Evolutionary conservation across 2,113 vertebrate genomes (phyloP).

Genomic region (Amia ocellicauda): DNA sequence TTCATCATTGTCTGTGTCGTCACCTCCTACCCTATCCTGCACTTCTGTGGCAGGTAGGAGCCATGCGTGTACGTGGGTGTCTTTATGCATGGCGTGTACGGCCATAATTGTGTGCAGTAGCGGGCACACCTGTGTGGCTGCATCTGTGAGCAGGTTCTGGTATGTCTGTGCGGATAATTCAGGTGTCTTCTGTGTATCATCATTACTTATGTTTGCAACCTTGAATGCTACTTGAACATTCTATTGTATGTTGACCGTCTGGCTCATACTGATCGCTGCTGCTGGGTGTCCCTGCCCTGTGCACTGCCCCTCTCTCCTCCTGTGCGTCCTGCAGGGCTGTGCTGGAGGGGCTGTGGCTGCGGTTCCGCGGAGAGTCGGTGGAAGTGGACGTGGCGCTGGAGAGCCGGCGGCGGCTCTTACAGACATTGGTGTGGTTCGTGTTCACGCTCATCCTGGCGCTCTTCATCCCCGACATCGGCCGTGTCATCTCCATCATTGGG

Average conservation of each 20-base stretch:
- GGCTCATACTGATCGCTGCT: neutral
- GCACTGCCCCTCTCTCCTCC: neutral
- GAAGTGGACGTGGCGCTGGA: conserved; percentile 86
- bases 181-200: too few species aligned
- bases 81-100: neutral
- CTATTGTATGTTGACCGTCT: too few species aligned
- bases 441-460: conserved; percentile 87
- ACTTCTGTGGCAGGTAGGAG: conserved; percentile 91
- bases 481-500: conserved; percentile 91
- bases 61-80: neutral
- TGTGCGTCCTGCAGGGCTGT: conserved; percentile 71
- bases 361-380: conserved; percentile 77
- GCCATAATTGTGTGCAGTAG: too few species aligned
- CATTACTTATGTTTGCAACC: too few species aligned
- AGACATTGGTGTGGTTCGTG: conserved; percentile 86
- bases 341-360: conserved; percentile 92
- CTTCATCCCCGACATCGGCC: conserved; percentile 93
- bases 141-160: neutral
- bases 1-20: conserved; percentile 91
- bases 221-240: too few species aligned
- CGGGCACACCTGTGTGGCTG: neutral
- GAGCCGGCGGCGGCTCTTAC: conserved; percentile 73
- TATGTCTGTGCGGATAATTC: too few species aligned
- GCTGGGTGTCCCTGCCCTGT: neutral
- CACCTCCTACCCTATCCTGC: conserved; percentile 93